Evolutionary conservation across 2,888 invertebrate species (phyloP).

Genomic region (Herminia tarsipennalis): DNA sequence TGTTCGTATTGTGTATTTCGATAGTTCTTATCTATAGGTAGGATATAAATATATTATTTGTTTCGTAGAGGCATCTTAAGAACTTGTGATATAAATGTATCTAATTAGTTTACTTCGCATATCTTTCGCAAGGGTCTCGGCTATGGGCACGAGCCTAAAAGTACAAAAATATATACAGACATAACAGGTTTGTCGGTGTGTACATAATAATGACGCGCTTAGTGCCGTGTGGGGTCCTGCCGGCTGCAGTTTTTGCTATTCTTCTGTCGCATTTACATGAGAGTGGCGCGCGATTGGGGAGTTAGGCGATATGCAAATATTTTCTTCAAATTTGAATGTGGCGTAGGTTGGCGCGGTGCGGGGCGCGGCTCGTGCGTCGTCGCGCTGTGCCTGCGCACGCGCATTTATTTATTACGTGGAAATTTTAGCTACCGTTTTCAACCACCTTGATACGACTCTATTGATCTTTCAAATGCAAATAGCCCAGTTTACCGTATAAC

Average conservation of each 20-base stretch:
- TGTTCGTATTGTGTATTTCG: constrained; percentile 68
- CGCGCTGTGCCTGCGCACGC: constrained; percentile 63
- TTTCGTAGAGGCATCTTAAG: constrained; percentile 84
- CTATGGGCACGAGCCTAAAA: constrained; percentile 55
- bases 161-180: constrained; percentile 82
- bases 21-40: constrained; percentile 71
- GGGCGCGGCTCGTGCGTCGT: constrained; percentile 50
- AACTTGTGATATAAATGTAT: constrained; percentile 84
- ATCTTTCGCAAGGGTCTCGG: constrained; percentile 60
- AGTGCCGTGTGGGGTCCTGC: constrained; percentile 73
- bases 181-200: constrained; percentile 75
- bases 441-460: constrained; percentile 66
- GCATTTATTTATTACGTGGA: constrained; percentile 70
- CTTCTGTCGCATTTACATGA: constrained; percentile 76
- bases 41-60: constrained; percentile 81
- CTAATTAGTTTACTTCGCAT: constrained; percentile 76
- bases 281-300: constrained; percentile 74
- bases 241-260: constrained; percentile 78
- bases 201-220: constrained; percentile 72
- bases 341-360: constrained; percentile 56
- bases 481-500: constrained; percentile 51
- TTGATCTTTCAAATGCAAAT: constrained; percentile 80
- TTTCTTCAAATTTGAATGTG: constrained; percentile 76
- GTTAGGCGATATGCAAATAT: constrained; percentile 85
- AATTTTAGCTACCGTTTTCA: constrained; percentile 63